These are phyloP conservation scores for Chalcosyrphus nemorum DNA, from an alignment of 2,888 invertebrate genomes.

Conservation along the genomic window DNA sequence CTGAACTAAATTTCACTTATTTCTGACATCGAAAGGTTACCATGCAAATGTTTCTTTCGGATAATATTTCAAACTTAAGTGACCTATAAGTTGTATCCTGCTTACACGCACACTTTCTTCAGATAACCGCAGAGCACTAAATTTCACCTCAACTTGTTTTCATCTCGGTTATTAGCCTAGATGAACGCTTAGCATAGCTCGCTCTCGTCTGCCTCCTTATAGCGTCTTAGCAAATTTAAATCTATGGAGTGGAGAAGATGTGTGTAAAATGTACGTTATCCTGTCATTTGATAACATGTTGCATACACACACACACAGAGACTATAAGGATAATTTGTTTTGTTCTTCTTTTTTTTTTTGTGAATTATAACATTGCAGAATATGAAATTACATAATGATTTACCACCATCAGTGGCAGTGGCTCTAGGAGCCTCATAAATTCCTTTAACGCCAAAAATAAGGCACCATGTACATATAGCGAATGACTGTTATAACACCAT, in stretches of 20 bases:
- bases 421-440: slow-evolving; percentile 60
- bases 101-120: background rate
- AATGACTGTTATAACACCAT: slow-evolving; percentile 30
- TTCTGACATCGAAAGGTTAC: background rate
- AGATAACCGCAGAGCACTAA: slow-evolving; percentile 22
- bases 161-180: slow-evolving; percentile 17
- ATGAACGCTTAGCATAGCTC: background rate
- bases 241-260: background rate
- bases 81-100: background rate
- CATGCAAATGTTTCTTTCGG: background rate
- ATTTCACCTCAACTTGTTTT: slow-evolving; percentile 27
- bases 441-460: slow-evolving; percentile 52
- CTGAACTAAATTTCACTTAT: background rate
- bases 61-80: slow-evolving; percentile 6
- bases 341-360: slow-evolving; percentile 15
- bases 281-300: slow-evolving; percentile 26
- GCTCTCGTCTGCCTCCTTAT: background rate
- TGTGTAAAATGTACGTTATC: background rate
- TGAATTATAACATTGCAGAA: slow-evolving; percentile 38
- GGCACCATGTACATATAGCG: slow-evolving; percentile 16
- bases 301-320: slow-evolving; percentile 1
- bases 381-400: slow-evolving; percentile 67
- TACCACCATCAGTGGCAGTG: slow-evolving; percentile 51
- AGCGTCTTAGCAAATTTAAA: slow-evolving; percentile 2
- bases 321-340: slow-evolving; percentile 30